Conservation (phyloP, 2,888 invertebrate species). For the Hecatera dysodea region DNA sequence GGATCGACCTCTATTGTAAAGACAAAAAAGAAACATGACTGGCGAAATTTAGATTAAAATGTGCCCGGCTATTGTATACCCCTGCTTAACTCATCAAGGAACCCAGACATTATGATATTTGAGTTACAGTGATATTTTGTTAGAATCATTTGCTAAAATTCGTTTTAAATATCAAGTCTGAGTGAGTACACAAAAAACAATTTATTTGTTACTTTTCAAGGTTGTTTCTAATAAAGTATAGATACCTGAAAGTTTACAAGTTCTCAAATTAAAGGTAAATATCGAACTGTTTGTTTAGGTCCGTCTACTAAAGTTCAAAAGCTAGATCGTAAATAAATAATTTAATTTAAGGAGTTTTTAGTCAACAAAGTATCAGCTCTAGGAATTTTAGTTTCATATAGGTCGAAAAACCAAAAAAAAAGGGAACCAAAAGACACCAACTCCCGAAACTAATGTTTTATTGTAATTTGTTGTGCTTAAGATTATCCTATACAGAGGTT, state of each 20-base stretch:
- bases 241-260: conserved; percentile 13
- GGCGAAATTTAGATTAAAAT: too few species aligned
- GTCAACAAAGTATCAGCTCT: background rate
- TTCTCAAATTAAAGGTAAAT: conserved; percentile 60
- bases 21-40: too few species aligned
- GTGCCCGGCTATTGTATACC: too few species aligned
- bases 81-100: too few species aligned
- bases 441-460: background rate
- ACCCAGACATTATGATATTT: too few species aligned
- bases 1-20: too few species aligned
- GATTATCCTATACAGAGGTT: too few species aligned
- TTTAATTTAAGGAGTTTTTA: background rate
- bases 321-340: conserved; percentile 6
- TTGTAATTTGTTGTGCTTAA: background rate
- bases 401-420: background rate
- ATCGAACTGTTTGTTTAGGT: conserved; percentile 27
- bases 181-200: background rate
- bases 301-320: background rate
- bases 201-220: background rate
- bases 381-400: background rate
- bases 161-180: background rate
- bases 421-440: fast-evolving
- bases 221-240: conserved; percentile 1
- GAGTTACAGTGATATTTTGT: too few species aligned
- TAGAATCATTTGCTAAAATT: background rate